phyloP scores from a whole-genome alignment of 2,797 vertebrate species.

The Paramormyrops hopkinsi region DNA sequence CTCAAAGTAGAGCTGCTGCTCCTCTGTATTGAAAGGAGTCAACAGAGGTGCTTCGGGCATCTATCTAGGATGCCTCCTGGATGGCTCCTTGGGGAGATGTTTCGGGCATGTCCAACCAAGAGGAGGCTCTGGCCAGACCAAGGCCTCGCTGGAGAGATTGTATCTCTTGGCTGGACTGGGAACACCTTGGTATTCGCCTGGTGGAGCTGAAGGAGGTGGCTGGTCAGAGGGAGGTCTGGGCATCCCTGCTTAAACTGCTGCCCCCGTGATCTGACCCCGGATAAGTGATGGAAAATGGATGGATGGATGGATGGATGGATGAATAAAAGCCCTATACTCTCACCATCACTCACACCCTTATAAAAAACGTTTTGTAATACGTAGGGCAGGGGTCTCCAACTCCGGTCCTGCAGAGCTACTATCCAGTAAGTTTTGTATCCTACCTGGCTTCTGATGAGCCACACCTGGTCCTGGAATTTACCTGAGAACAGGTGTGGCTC shows the following conservation, averaged over 20 bases:
- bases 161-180: not conserved
- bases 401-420: too few species aligned
- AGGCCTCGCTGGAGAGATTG: not conserved
- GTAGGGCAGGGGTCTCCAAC: not conserved
- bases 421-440: too few species aligned
- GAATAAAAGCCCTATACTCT: not conserved
- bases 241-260: not conserved
- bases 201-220: not conserved
- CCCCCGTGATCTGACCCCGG: not conserved
- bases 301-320: not conserved
- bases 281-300: not conserved
- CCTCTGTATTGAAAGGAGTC: not conserved
- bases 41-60: not conserved
- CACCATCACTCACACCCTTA: not conserved
- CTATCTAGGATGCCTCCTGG: not conserved
- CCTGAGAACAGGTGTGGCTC: too few species aligned
- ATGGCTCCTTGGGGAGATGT: not conserved
- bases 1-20: not conserved
- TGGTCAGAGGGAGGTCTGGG: not conserved
- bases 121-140: not conserved
- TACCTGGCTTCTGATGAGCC: too few species aligned
- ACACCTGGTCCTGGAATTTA: too few species aligned
- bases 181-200: not conserved
- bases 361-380: not conserved
- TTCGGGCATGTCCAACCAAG: not conserved